Percentiles rank a stretch among this genome's conserved stretches.
These are phyloP conservation scores for Thereva unica DNA, from an alignment of 2,888 invertebrate genomes.

Conservation along the genomic window DNA sequence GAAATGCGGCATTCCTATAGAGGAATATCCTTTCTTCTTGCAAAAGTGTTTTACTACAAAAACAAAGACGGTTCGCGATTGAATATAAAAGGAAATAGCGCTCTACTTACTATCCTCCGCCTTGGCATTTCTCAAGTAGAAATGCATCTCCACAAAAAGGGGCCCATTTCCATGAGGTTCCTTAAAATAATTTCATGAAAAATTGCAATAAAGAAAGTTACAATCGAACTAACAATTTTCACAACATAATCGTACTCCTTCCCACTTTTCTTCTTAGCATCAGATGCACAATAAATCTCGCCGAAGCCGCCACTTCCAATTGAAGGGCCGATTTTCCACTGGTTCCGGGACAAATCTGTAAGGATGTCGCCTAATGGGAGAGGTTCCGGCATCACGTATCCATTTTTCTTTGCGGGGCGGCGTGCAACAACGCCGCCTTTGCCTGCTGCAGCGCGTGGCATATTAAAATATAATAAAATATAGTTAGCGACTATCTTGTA, in stretches of 20 bases:
- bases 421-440: conserved; percentile 36
- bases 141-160: conserved; percentile 90
- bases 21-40: conserved; percentile 67
- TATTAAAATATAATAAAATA: conserved; percentile 23
- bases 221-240: conserved; percentile 74
- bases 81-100: conserved; percentile 26
- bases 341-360: conserved; percentile 73
- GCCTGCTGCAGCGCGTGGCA: conserved; percentile 44
- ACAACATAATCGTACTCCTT: conserved; percentile 70
- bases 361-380: conserved; percentile 70
- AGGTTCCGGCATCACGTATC: conserved; percentile 54
- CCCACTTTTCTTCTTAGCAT: conserved; percentile 60
- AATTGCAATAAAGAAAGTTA: neutral
- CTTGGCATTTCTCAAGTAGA: conserved; percentile 79
- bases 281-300: conserved; percentile 85
- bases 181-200: conserved; percentile 57
- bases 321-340: conserved; percentile 84
- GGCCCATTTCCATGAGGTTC: conserved; percentile 94
- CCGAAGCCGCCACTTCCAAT: conserved; percentile 94
- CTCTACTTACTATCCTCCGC: conserved; percentile 69
- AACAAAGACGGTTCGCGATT: conserved; percentile 35
- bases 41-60: conserved; percentile 71
- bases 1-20: conserved; percentile 83
- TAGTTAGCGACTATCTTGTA: neutral
- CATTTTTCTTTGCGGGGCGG: conserved; percentile 47